Percentiles rank a stretch among this genome's conserved stretches.
phyloP scores from a whole-genome alignment of 1,140 invertebrate genomes.

The Conus betulinus region DNA sequence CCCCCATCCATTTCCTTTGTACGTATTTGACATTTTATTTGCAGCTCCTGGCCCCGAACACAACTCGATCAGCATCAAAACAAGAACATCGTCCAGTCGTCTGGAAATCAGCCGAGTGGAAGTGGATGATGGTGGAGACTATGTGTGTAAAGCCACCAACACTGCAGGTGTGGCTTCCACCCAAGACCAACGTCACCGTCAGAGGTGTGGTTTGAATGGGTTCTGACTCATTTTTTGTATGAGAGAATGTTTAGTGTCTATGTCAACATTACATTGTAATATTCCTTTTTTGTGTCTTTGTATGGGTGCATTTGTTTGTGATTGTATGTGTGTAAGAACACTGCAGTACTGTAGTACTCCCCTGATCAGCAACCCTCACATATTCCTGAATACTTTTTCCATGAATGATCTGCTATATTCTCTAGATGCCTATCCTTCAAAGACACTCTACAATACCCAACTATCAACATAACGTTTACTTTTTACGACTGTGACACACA shows the following conservation, averaged over 20 bases:
- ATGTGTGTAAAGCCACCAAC: conserved; percentile 93
- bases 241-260: neutral
- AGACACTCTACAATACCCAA: too few relatives aligned
- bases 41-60: conserved; percentile 58
- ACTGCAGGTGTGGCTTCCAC: conserved; percentile 85
- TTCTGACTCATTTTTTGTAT: neutral
- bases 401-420: too few relatives aligned
- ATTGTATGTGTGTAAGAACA: neutral
- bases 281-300: neutral
- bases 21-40: neutral
- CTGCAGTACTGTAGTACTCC: too few relatives aligned
- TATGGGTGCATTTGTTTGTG: conserved; percentile 17
- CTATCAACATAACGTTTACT: too few relatives aligned
- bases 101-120: conserved; percentile 94
- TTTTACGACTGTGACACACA: too few relatives aligned
- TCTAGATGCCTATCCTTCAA: too few relatives aligned
- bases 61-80: conserved; percentile 53
- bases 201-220: conserved; percentile 54
- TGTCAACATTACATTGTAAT: too few relatives aligned
- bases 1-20: too few relatives aligned
- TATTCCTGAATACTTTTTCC: too few relatives aligned
- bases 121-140: conserved; percentile 93
- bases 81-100: conserved; percentile 76
- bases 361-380: too few relatives aligned
- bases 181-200: conserved; percentile 63